Evolutionary conservation across 2,113 vertebrate genomes (phyloP), one percentile per base, ranked within the genome.

Genomic region (Chloebia gouldiae): DNA sequence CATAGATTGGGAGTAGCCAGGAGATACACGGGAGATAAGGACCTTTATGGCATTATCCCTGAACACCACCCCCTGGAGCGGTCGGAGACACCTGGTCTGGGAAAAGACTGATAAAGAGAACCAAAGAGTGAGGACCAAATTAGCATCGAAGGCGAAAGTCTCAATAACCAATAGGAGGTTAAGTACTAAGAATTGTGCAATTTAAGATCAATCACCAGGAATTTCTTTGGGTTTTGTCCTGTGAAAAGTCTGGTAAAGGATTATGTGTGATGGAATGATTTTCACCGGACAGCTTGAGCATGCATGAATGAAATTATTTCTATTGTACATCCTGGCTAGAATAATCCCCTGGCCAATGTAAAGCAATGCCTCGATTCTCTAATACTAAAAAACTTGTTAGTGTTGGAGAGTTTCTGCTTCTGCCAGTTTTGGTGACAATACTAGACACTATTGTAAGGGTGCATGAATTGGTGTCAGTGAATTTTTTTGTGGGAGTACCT

Each of bases 41-140:
- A 31, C 25, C 11, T n/a, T n/a, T n/a, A n/a, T n/a, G n/a, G 7
- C 16, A 31, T 25, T 22, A 9, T 18, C 13, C 16, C 60, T 0
- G 0, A n/a, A 42, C 21, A 21, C 2, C 31, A 13, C 5, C 21
- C 19, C 16, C 51, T 50, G 25, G 44, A 65, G 28, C 0, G 0
- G 5, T 40, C 0, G 1, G n/a, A 65, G 60, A 28, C 30, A 17
- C 25, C 35, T 31, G 30, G 10, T 57, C 13, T 35, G 44, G 31
- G 31, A 57, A 75, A 42, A 57, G 30, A 66, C 20, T 7, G 30
- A 50, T 30, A 42, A 37, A 42, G 35, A 49, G 15, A 40, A 57
- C 2, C 20, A 31, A 76, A 50, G 25, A 57, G 57, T 42, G 25
- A 66, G 16, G 21, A 25, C 51, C 25, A 42, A 76, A 66, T 49